phyloP scores from a whole-genome alignment of 1,140 invertebrate species.

The Scaptodrosophila lebanonensis region DNA sequence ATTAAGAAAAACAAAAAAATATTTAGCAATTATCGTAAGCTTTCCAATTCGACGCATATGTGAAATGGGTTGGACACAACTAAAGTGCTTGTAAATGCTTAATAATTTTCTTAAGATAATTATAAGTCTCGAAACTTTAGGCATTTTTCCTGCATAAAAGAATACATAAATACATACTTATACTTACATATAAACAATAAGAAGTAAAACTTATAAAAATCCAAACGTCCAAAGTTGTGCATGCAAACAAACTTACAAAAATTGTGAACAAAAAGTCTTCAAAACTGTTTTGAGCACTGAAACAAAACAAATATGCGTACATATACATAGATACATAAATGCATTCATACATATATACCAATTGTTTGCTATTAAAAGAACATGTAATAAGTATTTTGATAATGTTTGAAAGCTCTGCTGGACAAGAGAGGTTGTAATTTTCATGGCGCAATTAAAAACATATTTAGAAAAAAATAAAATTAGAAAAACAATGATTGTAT shows the following conservation, averaged over 20 bases:
- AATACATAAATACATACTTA: conserved; percentile 30
- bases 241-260: conserved; percentile 57
- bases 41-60: too few relatives aligned
- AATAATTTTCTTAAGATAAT: conserved; percentile 5
- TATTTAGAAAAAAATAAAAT: conserved; percentile 8
- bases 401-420: conserved; percentile 30
- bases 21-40: too few relatives aligned
- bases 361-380: conserved; percentile 13
- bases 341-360: conserved; percentile 26
- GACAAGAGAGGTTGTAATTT: conserved; percentile 32
- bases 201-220: conserved; percentile 42
- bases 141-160: conserved; percentile 54
- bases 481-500: conserved; percentile 10
- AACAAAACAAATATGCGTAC: conserved; percentile 25
- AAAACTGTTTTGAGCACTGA: conserved; percentile 37
- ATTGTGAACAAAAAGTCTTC: conserved; percentile 73
- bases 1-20: too few relatives aligned
- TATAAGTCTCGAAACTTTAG: conserved; percentile 67
- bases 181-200: conserved; percentile 32
- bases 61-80: too few relatives aligned
- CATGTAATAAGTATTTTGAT: conserved; percentile 16
- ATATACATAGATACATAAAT: conserved; percentile 27
- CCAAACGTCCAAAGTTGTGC: conserved; percentile 67
- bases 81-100: not conserved
- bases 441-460: conserved; percentile 44